Conservation (phyloP, 2,888 invertebrate genomes). For the Crepidodera aurea region DNA sequence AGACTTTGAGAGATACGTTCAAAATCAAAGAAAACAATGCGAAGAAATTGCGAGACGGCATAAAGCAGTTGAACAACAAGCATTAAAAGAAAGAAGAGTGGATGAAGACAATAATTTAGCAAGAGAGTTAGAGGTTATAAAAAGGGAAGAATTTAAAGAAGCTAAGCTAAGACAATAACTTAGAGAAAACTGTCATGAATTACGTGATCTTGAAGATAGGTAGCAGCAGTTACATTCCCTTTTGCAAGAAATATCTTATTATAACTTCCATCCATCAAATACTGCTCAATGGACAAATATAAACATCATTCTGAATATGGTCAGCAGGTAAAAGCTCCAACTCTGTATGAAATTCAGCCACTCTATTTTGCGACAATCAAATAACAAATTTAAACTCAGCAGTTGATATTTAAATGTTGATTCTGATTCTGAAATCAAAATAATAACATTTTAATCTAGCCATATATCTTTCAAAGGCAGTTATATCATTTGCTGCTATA, state of each 20-base stretch:
- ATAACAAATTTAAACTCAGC: conserved; percentile 91
- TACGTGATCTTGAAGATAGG: conserved; percentile 78
- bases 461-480: conserved; percentile 96
- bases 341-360: conserved; percentile 98
- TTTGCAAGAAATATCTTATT: conserved; percentile 96
- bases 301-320: conserved; percentile 91
- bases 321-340: conserved; percentile 91
- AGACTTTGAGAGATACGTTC: conserved; percentile 51
- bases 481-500: conserved; percentile 90
- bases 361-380: conserved; percentile 94
- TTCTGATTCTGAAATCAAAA: conserved; percentile 87
- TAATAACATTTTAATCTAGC: conserved; percentile 98
- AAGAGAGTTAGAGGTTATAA: conserved; percentile 54
- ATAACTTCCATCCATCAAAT: conserved; percentile 99
- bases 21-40: conserved; percentile 50
- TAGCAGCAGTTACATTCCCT: conserved; percentile 95
- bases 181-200: conserved; percentile 68
- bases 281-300: conserved; percentile 97
- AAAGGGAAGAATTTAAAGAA: conserved; percentile 55
- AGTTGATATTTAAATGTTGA: conserved; percentile 95
- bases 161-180: conserved; percentile 64
- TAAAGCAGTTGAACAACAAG: conserved; percentile 40
- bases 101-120: conserved; percentile 54
- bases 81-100: conserved; percentile 43
- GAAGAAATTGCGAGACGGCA: conserved; percentile 45